These are phyloP conservation scores for Sebastes kiyomatsui DNA, from an alignment of 2,797 vertebrate genomes.

Conservation along the genomic window DNA sequence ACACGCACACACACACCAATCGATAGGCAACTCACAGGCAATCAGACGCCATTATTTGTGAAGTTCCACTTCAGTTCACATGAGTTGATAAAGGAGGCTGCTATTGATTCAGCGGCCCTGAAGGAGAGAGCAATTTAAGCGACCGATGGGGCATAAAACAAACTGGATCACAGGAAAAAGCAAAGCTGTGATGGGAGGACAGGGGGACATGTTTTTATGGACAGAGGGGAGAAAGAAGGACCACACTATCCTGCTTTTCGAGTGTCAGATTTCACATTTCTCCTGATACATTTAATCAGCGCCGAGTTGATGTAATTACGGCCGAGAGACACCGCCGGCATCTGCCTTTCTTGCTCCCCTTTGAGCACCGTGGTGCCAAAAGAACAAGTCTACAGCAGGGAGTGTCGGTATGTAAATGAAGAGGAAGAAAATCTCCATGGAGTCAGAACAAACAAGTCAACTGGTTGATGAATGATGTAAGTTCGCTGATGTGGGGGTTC, in stretches of 20 bases:
- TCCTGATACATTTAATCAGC: conserved; percentile 48
- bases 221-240: conserved; percentile 14
- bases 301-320: conserved; percentile 43
- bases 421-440: conserved; percentile 63
- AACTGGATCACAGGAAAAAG: conserved; percentile 78
- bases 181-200: conserved; percentile 61
- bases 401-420: conserved; percentile 56
- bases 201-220: conserved; percentile 53
- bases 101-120: conserved; percentile 88
- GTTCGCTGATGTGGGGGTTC: conserved; percentile 73
- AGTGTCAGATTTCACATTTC: conserved; percentile 45
- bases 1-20: conserved; percentile 65
- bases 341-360: conserved; percentile 19
- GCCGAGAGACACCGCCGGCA: conserved; percentile 13
- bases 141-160: conserved; percentile 86
- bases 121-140: conserved; percentile 88
- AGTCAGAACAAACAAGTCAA: conserved; percentile 76
- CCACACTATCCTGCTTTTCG: conserved; percentile 14
- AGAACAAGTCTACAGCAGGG: conserved; percentile 48
- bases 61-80: conserved; percentile 94
- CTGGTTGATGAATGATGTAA: conserved; percentile 78
- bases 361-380: conserved; percentile 28
- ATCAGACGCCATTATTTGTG: conserved; percentile 91
- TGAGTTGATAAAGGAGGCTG: conserved; percentile 85
- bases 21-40: conserved; percentile 85